phyloP scores from a whole-genome alignment of 1,140 invertebrate species.

The Caenorhabditis remanei region DNA sequence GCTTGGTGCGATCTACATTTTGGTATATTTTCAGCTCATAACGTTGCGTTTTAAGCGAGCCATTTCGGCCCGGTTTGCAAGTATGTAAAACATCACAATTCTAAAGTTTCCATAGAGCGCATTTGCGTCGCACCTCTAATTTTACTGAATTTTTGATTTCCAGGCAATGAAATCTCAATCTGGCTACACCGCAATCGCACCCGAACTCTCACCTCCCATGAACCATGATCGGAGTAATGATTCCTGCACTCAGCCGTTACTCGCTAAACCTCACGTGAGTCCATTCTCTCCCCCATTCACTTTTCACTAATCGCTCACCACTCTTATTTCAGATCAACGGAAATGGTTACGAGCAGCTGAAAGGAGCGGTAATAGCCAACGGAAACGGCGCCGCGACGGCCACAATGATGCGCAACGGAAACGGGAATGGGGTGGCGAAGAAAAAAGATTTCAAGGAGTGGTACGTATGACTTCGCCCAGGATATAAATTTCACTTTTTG shows the following conservation, averaged over 20 bases:
- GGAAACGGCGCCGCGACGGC: constrained; percentile 56
- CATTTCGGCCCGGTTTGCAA: too few species aligned
- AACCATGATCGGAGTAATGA: constrained; percentile 45
- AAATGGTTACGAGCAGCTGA: constrained; percentile 71
- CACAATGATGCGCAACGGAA: constrained; percentile 61
- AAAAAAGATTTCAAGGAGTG: constrained; percentile 75
- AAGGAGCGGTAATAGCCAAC: constrained; percentile 66
- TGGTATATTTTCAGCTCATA: too few species aligned
- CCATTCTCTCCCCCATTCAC: not conserved
- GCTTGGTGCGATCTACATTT: too few species aligned
- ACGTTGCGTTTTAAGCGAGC: too few species aligned
- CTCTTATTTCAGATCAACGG: constrained; percentile 62
- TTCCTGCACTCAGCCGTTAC: constrained; percentile 58
- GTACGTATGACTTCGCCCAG: constrained; percentile 68
- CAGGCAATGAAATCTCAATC: constrained; percentile 58
- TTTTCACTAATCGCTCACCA: not conserved
- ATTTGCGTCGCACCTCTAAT: too few species aligned
- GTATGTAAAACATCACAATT: too few species aligned
- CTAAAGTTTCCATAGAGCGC: too few species aligned
- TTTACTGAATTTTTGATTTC: not conserved
- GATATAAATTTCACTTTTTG: not conserved
- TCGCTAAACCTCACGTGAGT: constrained; percentile 59
- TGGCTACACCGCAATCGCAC: constrained; percentile 70
- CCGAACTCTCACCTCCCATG: constrained; percentile 69
- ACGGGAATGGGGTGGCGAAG: constrained; percentile 65